Conservation (phyloP, 2,797 vertebrate species). For the Poecilia gillii region DNA sequence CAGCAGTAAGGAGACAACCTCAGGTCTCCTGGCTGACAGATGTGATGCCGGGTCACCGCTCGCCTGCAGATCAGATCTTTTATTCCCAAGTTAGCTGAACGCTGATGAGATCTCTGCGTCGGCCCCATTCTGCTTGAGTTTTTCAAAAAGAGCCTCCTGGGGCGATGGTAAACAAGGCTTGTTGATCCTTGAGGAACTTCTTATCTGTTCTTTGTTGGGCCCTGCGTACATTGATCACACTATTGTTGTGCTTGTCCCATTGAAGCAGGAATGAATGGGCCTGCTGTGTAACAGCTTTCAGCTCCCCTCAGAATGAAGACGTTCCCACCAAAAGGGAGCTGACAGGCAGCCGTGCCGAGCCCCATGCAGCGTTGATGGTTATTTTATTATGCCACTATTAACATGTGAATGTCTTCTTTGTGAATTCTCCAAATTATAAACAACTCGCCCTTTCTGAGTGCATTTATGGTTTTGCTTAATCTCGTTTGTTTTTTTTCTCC, state of each 20-base stretch:
- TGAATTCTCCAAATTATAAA: background rate
- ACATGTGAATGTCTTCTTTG: background rate
- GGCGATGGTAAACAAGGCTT: conserved; percentile 31
- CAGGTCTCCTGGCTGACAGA: background rate
- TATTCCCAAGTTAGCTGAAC: background rate
- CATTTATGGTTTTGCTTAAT: conserved; percentile 29
- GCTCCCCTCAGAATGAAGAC: conserved; percentile 66
- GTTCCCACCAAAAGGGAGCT: conserved; percentile 59
- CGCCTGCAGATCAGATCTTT: background rate
- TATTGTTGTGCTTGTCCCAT: conserved; percentile 70
- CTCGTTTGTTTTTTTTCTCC: conserved; percentile 28
- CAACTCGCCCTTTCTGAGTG: conserved; percentile 23
- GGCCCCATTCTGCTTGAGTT: conserved; percentile 25
- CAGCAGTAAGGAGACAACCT: background rate
- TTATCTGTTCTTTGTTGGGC: conserved; percentile 67
- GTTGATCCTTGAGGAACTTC: conserved; percentile 65
- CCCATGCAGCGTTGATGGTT: background rate
- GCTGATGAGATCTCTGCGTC: background rate
- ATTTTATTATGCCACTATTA: background rate
- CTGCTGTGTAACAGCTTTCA: conserved; percentile 64
- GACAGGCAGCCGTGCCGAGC: conserved; percentile 10
- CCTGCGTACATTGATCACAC: conserved; percentile 53
- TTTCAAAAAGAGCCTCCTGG: conserved; percentile 34
- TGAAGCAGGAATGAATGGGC: conserved; percentile 64
- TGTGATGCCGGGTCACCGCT: background rate